Conservation (phyloP, 2,888 invertebrate species). For the Thumatha senex region DNA sequence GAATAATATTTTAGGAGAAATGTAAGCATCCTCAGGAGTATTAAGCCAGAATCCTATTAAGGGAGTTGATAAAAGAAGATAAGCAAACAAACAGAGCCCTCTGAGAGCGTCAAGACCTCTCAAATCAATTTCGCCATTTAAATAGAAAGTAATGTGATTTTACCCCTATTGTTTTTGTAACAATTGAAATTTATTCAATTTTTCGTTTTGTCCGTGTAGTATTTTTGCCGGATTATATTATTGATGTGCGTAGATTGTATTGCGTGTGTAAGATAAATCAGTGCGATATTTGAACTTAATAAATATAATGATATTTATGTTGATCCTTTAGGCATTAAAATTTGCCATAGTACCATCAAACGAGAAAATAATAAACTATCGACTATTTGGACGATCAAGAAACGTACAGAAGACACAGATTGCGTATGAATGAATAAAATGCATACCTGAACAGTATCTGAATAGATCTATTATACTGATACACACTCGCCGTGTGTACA, state of each 20-base stretch:
- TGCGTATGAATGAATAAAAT: too few relatives aligned
- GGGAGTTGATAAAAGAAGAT: slow-evolving; percentile 53
- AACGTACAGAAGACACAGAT: too few relatives aligned
- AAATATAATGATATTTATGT: too few relatives aligned
- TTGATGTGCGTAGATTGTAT: slow-evolving; percentile 7
- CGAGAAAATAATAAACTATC: too few relatives aligned
- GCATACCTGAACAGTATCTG: too few relatives aligned
- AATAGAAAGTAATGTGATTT: slow-evolving; percentile 37
- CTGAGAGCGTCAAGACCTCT: slow-evolving; percentile 14
- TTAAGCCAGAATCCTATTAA: slow-evolving; percentile 46
- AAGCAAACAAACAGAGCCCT: slow-evolving; percentile 47
- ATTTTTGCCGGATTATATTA: slow-evolving; percentile 21
- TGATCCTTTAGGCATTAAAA: too few relatives aligned
- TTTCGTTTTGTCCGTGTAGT: slow-evolving; percentile 23
- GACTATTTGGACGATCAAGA: too few relatives aligned
- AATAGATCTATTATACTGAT: too few relatives aligned
- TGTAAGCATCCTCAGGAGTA: slow-evolving; percentile 33
- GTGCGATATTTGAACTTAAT: too few relatives aligned
- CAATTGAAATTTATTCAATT: slow-evolving; percentile 28
- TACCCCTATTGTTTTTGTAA: slow-evolving; percentile 35
- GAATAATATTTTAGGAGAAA: slow-evolving; percentile 23
- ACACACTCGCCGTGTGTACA: too few relatives aligned
- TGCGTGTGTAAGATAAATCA: too few relatives aligned
- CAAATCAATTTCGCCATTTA: slow-evolving; percentile 39
- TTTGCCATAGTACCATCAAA: too few relatives aligned